Conservation (phyloP, 2,797 vertebrate genomes). For the Helarctos malayanus region DNA sequence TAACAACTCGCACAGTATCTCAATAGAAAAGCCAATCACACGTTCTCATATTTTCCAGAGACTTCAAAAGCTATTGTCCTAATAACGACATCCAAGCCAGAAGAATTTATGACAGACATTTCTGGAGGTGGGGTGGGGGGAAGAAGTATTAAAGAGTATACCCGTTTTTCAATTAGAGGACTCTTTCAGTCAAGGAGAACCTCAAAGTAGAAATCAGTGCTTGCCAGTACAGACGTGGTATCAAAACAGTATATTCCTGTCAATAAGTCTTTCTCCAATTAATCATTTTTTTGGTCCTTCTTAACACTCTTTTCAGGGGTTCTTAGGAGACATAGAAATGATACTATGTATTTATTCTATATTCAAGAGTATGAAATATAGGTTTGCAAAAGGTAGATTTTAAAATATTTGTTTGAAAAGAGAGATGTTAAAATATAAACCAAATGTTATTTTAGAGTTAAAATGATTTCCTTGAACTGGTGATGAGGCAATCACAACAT, state of each 20-base stretch:
- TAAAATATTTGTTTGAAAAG: not conserved
- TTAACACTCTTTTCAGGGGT: slow-evolving; percentile 49
- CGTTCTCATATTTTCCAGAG: slow-evolving; percentile 6
- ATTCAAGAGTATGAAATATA: slow-evolving; percentile 71
- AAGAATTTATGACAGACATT: slow-evolving; percentile 34
- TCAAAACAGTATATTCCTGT: slow-evolving; percentile 22
- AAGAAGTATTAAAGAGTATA: slow-evolving; percentile 34
- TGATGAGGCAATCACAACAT: slow-evolving; percentile 55
- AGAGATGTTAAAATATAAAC: not conserved
- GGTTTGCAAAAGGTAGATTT: slow-evolving; percentile 55
- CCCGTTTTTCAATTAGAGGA: not conserved
- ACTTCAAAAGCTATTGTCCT: slow-evolving; percentile 71
- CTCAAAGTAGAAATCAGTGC: not conserved
- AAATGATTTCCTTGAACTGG: slow-evolving; percentile 24
- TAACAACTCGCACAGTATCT: slow-evolving; percentile 15
- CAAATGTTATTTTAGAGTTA: not conserved
- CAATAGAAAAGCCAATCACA: slow-evolving; percentile 54
- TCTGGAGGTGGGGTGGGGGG: not conserved
- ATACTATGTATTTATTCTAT: slow-evolving; percentile 53
- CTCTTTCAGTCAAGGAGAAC: not conserved
- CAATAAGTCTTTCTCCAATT: slow-evolving; percentile 40
- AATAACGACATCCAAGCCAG: slow-evolving; percentile 21
- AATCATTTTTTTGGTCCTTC: slow-evolving; percentile 47
- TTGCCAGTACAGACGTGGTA: not conserved
- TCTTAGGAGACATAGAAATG: slow-evolving; percentile 39